A percentile compares a stretch with the other conserved stretches of the same genome.
These are phyloP conservation scores for Conus ventricosus DNA, from an alignment of 1,140 invertebrate genomes.

Conservation along the genomic window DNA sequence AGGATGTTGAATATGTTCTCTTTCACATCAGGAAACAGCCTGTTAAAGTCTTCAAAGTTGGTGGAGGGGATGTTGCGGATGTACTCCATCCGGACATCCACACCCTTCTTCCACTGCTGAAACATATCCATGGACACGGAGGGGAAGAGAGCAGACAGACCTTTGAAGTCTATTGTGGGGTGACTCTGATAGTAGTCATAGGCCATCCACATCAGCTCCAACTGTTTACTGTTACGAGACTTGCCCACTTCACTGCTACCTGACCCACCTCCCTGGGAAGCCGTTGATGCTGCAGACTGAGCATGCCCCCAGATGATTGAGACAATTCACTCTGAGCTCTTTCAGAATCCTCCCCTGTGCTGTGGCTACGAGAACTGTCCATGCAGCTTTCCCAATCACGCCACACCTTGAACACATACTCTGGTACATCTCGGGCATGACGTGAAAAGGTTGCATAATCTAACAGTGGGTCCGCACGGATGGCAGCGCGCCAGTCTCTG, in stretches of 20 bases:
- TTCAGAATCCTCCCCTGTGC: not conserved
- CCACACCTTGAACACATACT: constrained; percentile 41
- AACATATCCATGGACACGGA: constrained; percentile 11
- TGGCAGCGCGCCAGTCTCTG: constrained; percentile 25
- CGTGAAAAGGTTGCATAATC: constrained; percentile 40
- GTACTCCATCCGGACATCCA: constrained; percentile 35
- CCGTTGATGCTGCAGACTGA: not conserved
- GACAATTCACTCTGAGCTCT: not conserved
- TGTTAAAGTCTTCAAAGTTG: constrained; percentile 34
- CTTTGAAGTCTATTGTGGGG: constrained; percentile 24
- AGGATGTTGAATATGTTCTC: constrained; percentile 40
- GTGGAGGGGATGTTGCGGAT: constrained; percentile 23
- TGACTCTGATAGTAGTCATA: constrained; percentile 27
- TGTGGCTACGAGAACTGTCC: not conserved
- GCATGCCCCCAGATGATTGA: not conserved
- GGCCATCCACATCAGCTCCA: not conserved
- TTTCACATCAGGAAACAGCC: constrained; percentile 38
- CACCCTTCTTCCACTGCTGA: constrained; percentile 32
- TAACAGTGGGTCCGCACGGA: constrained; percentile 37
- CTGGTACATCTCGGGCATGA: constrained; percentile 33
- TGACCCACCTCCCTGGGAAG: not conserved
- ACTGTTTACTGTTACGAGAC: not conserved
- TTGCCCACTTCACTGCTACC: not conserved
- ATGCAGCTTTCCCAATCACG: constrained; percentile 6
- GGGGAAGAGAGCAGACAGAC: constrained; percentile 1